Conservation (phyloP, 2,888 invertebrate genomes). For the Ptychoptera contaminata region DNA sequence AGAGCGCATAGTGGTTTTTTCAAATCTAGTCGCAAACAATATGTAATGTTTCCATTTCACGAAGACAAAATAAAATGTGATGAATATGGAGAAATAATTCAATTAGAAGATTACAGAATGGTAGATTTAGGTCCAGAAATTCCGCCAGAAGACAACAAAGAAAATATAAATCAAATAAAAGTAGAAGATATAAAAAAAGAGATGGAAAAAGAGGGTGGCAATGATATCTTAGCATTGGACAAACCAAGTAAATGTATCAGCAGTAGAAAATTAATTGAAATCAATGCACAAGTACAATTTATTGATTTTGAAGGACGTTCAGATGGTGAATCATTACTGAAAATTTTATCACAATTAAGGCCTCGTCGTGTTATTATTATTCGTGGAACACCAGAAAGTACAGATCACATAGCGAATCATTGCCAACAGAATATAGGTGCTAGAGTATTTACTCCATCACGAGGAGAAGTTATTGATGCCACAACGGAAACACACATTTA, state of each 20-base stretch:
- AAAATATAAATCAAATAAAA: constrained; percentile 15
- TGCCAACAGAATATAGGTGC: constrained; percentile 52
- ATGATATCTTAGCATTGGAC: constrained; percentile 33
- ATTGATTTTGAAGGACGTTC: constrained; percentile 95
- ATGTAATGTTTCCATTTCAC: constrained; percentile 91
- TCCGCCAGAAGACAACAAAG: constrained; percentile 22
- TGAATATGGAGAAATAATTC: constrained; percentile 92
- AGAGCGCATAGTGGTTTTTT: constrained; percentile 61
- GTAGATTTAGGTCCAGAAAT: constrained; percentile 41
- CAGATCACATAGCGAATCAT: constrained; percentile 49
- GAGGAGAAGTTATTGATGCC: constrained; percentile 79
- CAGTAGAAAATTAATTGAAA: constrained; percentile 52
- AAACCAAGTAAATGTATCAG: constrained; percentile 83
- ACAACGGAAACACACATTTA: constrained; percentile 97
- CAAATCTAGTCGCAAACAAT: constrained; percentile 77
- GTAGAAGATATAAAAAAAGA: constrained; percentile 15
- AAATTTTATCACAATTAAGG: constrained; percentile 65
- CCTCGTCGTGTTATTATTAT: constrained; percentile 69
- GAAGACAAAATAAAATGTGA: constrained; percentile 86
- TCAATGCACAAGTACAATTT: constrained; percentile 77
- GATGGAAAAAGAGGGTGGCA: constrained; percentile 11
- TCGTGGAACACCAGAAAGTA: constrained; percentile 53
- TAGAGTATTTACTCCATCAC: constrained; percentile 66
- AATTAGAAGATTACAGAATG: constrained; percentile 80
- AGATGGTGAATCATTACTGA: constrained; percentile 66